Evolutionary conservation across 1,140 invertebrate species (phyloP), one percentile per base, ranked within the genome.

Genomic region (Cyclargus thomasi): DNA sequence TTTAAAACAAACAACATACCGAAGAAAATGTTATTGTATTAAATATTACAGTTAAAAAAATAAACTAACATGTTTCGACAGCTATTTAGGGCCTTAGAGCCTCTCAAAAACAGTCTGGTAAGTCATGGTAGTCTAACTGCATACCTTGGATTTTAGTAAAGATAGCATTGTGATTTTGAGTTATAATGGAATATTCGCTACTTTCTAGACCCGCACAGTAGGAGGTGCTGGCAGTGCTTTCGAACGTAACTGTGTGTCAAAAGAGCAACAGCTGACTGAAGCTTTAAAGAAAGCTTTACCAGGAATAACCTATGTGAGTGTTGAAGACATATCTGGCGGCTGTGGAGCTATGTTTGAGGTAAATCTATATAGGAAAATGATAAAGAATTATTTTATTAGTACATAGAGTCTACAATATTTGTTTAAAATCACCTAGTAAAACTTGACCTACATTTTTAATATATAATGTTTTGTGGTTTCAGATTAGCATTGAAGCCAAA

Each of bases 291-390:
- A 85, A 57, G 90, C 90, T 57, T 93, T 95, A 83, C 95, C 95
- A 1, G 91, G 92, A 64, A 95, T 95, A 36, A 92, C 93, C 47
- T 83, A 91, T 68, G 92, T 96, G 57, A 91, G 94, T 84, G 94
- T 96, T 1, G 90, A 92, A 63, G 95, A 96, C 85, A 94, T 96
- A 35, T 96, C 95, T 70, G 94, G 96, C 69, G 96, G 96, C 6
- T 97, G 96, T 91, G 96, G 96, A 39, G 95, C 96, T 21, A 97
- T 97, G 96, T 97, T 94, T 91, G 95, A 96, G 90, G 93, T 97
- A 74, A 70, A 35, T 67, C 7, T 62, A 14, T 53, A 16, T 11
- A 66, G 63, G 62, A 29, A 29, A 29, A 29, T 29, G 2, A 29
- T 29, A 6, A 29, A 8, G 8, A 29, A 29, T 7, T 29, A 6